Evolutionary conservation across 2,113 vertebrate genomes (phyloP).

Genomic region (Mastomys natalensis): DNA sequence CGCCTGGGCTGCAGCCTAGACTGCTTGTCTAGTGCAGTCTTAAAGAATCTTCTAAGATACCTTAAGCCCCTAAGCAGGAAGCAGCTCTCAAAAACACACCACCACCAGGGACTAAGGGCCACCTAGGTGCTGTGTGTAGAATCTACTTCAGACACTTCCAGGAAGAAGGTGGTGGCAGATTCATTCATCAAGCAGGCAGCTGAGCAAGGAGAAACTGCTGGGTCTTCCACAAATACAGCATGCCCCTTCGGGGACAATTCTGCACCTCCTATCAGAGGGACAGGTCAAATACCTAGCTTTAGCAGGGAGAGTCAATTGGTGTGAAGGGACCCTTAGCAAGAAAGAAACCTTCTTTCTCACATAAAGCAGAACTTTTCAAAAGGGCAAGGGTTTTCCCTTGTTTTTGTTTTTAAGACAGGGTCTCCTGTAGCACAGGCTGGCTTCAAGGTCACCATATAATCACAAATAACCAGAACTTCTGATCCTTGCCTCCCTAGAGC

Average conservation of each 20-base stretch:
- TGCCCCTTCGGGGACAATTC: background rate
- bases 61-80: background rate
- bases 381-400: background rate
- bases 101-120: background rate
- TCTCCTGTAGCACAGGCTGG: background rate
- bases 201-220: background rate
- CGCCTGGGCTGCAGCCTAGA: background rate
- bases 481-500: background rate
- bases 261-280: rapidly evolving
- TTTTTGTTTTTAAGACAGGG: background rate
- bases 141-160: background rate
- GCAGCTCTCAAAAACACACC: background rate
- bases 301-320: background rate
- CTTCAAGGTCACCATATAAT: background rate
- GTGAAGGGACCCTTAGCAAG: background rate
- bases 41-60: background rate
- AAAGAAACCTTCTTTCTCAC: background rate
- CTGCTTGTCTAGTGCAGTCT: background rate
- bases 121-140: background rate
- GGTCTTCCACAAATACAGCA: background rate
- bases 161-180: background rate
- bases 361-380: constrained; percentile 14
- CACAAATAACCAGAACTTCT: background rate
- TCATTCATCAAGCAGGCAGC: background rate
- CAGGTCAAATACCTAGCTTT: background rate